These are phyloP conservation scores for Drosophila setosimentum DNA, from an alignment of 2,888 invertebrate species.

Conservation along the genomic window DNA sequence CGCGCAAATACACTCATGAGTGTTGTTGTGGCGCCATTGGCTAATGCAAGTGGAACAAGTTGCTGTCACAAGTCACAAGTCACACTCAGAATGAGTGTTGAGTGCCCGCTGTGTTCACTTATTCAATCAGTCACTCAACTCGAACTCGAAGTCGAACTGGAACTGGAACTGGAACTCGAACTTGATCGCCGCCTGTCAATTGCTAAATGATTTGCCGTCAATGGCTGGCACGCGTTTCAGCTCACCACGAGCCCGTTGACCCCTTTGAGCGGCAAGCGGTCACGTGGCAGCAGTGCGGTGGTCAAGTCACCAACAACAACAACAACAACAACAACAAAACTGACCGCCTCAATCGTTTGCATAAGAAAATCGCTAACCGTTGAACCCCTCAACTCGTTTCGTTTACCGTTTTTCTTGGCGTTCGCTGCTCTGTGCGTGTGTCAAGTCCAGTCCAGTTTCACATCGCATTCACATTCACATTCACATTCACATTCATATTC, in stretches of 20 bases:
- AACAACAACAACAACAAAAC: slow-evolving; percentile 6
- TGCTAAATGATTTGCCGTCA: slow-evolving; percentile 18
- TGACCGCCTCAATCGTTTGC: slow-evolving; percentile 38
- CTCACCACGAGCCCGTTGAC: slow-evolving; percentile 47
- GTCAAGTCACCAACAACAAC: slow-evolving; percentile 30
- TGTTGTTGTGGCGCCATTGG: too few species aligned
- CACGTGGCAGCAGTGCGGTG: slow-evolving; percentile 35
- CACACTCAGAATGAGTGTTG: not conserved
- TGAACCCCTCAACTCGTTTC: not conserved
- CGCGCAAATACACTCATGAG: not conserved
- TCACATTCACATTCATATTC: slow-evolving; percentile 24
- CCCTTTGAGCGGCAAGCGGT: slow-evolving; percentile 13
- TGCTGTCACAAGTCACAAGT: slow-evolving; percentile 15
- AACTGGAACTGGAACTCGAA: slow-evolving; percentile 1
- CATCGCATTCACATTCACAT: slow-evolving; percentile 22
- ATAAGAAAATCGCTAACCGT: slow-evolving; percentile 5
- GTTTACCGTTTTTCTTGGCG: slow-evolving; percentile 12
- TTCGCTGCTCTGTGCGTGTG: slow-evolving; percentile 73
- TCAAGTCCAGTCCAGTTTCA: slow-evolving; percentile 74
- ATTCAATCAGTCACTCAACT: slow-evolving; percentile 39
- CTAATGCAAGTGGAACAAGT: slow-evolving; percentile 1
- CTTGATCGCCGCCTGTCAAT: slow-evolving; percentile 29
- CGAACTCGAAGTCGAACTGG: not conserved
- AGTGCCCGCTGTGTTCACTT: slow-evolving; percentile 26
- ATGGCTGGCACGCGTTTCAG: slow-evolving; percentile 34